Evolutionary conservation across 2,113 vertebrate genomes (phyloP).

Genomic region (Chloropsis cyanopogon): DNA sequence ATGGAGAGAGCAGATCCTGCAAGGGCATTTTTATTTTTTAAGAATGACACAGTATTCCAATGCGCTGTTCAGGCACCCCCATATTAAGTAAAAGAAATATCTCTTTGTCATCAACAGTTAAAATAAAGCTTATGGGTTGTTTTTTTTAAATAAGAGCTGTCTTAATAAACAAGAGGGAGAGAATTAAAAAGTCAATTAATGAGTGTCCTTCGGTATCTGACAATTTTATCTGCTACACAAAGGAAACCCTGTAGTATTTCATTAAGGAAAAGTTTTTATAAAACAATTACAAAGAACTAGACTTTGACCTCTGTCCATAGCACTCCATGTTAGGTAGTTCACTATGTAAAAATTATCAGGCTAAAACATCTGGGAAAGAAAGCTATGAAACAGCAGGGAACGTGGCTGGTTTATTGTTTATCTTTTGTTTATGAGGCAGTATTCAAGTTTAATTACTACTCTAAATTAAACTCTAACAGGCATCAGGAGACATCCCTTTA

Average conservation of each 20-base stretch:
- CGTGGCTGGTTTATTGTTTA: constrained; percentile 95
- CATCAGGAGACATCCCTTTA: constrained; percentile 89
- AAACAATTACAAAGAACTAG: constrained; percentile 24
- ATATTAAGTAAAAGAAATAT: neutral
- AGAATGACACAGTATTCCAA: neutral
- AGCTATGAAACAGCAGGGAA: constrained; percentile 97
- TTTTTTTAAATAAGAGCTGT: neutral
- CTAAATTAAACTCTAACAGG: constrained; percentile 99
- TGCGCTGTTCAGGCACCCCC: neutral
- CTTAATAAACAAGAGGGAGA: neutral
- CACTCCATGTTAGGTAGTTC: constrained; percentile 78
- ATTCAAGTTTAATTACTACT: constrained; percentile 99
- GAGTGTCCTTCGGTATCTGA: neutral
- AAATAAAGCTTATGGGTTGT: neutral
- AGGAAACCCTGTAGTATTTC: constrained; percentile 17
- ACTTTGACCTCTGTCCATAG: constrained; percentile 76
- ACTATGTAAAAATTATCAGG: constrained; percentile 91
- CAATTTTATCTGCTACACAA: constrained; percentile 44
- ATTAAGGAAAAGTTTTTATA: constrained; percentile 27
- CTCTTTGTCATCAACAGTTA: neutral
- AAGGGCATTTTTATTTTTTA: neutral
- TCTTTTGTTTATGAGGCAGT: constrained; percentile 99
- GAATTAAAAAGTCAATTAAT: constrained; percentile 33
- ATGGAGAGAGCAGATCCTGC: neutral
- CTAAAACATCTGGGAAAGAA: constrained; percentile 95